Evolutionary conservation across 2,113 vertebrate genomes (phyloP).

Genomic region (Caretta caretta): DNA sequence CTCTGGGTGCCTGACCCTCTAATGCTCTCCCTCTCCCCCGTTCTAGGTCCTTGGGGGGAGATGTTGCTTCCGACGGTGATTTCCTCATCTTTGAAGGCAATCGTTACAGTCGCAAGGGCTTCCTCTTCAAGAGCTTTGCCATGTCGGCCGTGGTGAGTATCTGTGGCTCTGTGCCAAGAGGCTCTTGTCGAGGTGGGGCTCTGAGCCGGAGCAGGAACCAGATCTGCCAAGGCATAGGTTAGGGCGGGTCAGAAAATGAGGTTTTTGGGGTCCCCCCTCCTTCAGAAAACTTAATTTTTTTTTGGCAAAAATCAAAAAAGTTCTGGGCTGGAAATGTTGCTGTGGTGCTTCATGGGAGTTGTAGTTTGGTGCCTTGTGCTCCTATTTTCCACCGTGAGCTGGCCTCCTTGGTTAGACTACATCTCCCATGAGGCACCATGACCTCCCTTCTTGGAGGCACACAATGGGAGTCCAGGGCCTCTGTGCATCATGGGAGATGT

Average conservation of each 20-base stretch:
- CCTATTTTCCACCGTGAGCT: background rate
- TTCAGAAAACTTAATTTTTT: background rate
- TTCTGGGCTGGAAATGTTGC: background rate
- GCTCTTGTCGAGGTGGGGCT: no score
- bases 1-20: background rate
- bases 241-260: background rate
- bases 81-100: constrained; percentile 98
- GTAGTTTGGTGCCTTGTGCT: background rate
- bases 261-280: background rate
- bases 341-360: background rate
- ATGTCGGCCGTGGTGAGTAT: constrained; percentile 95
- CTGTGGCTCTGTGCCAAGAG: fast-evolving
- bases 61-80: constrained; percentile 94
- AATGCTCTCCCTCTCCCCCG: background rate
- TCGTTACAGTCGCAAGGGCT: constrained; percentile 96
- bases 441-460: background rate
- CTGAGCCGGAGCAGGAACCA: background rate
- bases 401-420: background rate
- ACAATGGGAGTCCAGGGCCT: background rate
- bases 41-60: constrained; percentile 91
- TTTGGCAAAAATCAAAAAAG: background rate
- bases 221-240: background rate
- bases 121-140: constrained; percentile 98
- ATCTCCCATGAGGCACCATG: background rate
- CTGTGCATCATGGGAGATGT: background rate